Conservation (phyloP, 2,888 invertebrate genomes). For the Marronus borbonicus region DNA sequence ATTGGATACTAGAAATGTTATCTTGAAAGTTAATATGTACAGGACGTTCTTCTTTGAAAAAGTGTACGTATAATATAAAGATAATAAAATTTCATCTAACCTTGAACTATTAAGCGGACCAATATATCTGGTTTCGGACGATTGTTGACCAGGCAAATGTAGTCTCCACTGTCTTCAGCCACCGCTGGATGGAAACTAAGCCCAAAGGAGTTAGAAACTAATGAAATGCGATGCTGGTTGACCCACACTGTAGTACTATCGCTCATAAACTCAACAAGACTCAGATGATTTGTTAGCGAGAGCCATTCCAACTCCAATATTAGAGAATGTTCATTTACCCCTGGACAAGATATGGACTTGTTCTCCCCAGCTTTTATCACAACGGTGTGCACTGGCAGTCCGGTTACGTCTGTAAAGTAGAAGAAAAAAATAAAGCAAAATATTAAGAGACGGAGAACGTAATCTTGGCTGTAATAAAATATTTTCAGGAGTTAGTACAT, state of each 20-base stretch:
- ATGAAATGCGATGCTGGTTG: slow-evolving; percentile 73
- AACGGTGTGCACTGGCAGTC: slow-evolving; percentile 74
- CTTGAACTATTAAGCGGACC: slow-evolving; percentile 79
- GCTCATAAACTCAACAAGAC: slow-evolving; percentile 72
- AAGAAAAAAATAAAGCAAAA: slow-evolving; percentile 26
- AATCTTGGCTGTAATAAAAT: not conserved
- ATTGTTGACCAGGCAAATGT: slow-evolving; percentile 80
- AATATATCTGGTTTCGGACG: slow-evolving; percentile 78
- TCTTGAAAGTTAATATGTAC: no score
- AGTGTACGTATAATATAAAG: no score
- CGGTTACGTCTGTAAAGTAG: slow-evolving; percentile 74
- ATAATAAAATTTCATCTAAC: slow-evolving; percentile 67
- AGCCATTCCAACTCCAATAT: slow-evolving; percentile 78
- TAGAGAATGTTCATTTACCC: slow-evolving; percentile 78
- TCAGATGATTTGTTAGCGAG: slow-evolving; percentile 69
- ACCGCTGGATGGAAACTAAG: slow-evolving; percentile 77
- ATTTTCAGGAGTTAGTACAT: not conserved
- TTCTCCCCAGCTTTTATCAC: slow-evolving; percentile 78
- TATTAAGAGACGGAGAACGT: slow-evolving; percentile 5
- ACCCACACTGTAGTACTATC: slow-evolving; percentile 73
- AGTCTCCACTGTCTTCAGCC: slow-evolving; percentile 78
- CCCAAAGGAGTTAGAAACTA: slow-evolving; percentile 76
- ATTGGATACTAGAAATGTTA: no score
- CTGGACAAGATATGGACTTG: slow-evolving; percentile 78
- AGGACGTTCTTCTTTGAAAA: not conserved